Percentiles rank a stretch among this genome's conserved stretches.
Evolutionary conservation across 2,888 invertebrate species (phyloP).

Genomic region (Heteromurus nitidus): DNA sequence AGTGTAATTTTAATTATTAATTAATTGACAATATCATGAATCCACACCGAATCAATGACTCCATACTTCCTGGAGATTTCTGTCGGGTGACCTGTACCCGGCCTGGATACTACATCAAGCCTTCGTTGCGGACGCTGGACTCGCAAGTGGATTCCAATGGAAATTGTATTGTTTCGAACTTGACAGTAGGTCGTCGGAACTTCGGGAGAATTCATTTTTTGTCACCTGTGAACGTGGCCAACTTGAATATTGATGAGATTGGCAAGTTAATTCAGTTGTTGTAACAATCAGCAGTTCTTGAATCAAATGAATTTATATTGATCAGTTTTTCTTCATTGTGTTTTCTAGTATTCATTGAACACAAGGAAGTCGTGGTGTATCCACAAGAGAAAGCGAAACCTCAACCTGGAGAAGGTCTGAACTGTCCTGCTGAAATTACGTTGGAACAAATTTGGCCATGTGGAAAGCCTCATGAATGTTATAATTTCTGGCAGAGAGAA

Average conservation of each 20-base stretch:
- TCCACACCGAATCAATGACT: not conserved
- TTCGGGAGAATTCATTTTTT: slow-evolving; percentile 94
- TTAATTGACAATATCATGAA: too few species aligned
- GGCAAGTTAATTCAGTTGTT: slow-evolving; percentile 80
- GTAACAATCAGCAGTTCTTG: not conserved
- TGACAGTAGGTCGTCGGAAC: slow-evolving; percentile 91
- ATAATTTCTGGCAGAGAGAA: not conserved
- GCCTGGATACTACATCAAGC: slow-evolving; percentile 93
- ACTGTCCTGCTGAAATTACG: slow-evolving; percentile 90
- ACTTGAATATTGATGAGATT: slow-evolving; percentile 89
- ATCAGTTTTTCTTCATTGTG: slow-evolving; percentile 28
- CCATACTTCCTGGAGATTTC: not conserved
- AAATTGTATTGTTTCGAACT: slow-evolving; percentile 87
- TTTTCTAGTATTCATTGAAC: slow-evolving; percentile 88
- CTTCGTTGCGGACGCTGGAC: slow-evolving; percentile 87
- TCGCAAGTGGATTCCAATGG: slow-evolving; percentile 84
- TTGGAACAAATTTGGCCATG: slow-evolving; percentile 95
- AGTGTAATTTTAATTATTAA: too few species aligned
- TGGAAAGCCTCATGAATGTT: slow-evolving; percentile 81
- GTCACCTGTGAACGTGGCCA: slow-evolving; percentile 88
- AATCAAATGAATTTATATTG: slow-evolving; percentile 2
- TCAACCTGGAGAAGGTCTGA: slow-evolving; percentile 89
- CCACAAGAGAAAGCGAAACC: slow-evolving; percentile 91
- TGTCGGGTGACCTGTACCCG: slow-evolving; percentile 78
- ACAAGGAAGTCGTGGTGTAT: slow-evolving; percentile 96